Percentiles rank a stretch among this genome's conserved stretches.
These are phyloP conservation scores for Paracentrotus lividus DNA, from an alignment of 53 echinoderm and acorn worm genomes.

Conservation along the genomic window DNA sequence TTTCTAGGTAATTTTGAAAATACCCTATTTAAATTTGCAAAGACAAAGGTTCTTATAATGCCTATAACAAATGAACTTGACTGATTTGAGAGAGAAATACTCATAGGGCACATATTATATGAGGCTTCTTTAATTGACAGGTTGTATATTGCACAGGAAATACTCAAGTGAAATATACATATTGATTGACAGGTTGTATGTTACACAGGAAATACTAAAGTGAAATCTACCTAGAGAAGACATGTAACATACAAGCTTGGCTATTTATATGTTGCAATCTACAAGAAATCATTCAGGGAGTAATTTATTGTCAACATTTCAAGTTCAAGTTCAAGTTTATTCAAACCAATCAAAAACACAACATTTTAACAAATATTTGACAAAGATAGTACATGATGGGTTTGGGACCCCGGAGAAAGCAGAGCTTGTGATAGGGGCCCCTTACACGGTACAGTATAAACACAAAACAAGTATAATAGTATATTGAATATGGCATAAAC, in stretches of 20 bases:
- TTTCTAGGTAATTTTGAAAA: neutral
- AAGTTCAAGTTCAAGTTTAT: too few relatives aligned
- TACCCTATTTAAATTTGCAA: neutral
- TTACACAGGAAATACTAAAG: slow-evolving; percentile 26
- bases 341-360: too few relatives aligned
- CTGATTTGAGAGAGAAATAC: neutral
- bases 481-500: too few relatives aligned
- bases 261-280: neutral
- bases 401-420: too few relatives aligned
- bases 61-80: neutral
- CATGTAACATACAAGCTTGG: neutral
- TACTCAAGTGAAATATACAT: neutral
- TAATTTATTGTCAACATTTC: neutral
- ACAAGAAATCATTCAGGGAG: neutral
- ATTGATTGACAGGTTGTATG: slow-evolving; percentile 25
- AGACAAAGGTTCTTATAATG: neutral
- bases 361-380: too few relatives aligned
- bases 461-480: too few relatives aligned
- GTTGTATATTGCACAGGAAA: slow-evolving; percentile 42
- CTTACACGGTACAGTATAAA: too few relatives aligned
- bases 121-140: slow-evolving; percentile 26
- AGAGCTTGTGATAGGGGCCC: too few relatives aligned
- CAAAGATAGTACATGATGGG: too few relatives aligned
- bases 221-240: neutral
- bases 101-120: neutral